Evolutionary conservation across 2,888 invertebrate species (phyloP).

Genomic region (Conomelus anceps): DNA sequence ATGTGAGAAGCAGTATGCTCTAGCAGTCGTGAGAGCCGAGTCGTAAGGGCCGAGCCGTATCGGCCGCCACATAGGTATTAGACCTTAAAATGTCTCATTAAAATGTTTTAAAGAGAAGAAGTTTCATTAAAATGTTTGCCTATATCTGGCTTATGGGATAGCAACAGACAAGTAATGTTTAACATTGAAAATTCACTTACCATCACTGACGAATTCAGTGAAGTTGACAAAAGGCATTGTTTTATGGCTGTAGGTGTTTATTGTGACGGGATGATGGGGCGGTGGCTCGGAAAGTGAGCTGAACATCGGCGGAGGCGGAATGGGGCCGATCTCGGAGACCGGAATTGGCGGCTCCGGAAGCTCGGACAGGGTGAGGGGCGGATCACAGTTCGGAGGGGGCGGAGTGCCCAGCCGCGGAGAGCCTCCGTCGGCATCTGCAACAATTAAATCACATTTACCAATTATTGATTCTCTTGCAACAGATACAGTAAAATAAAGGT

Average conservation of each 20-base stretch:
- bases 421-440: slow-evolving; percentile 25
- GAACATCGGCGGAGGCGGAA: slow-evolving; percentile 93
- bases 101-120: too few relatives aligned
- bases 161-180: too few relatives aligned
- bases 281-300: slow-evolving; percentile 50
- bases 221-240: slow-evolving; percentile 39
- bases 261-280: slow-evolving; percentile 17
- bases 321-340: slow-evolving; percentile 86
- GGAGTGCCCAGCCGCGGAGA: slow-evolving; percentile 25
- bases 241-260: slow-evolving; percentile 33
- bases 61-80: too few relatives aligned
- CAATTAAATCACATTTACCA: too few relatives aligned
- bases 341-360: slow-evolving; percentile 89
- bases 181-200: slow-evolving; percentile 41
- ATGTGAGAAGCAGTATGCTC: too few relatives aligned
- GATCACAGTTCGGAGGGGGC: slow-evolving; percentile 19
- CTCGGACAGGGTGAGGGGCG: slow-evolving; percentile 66
- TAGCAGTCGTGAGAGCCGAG: too few relatives aligned
- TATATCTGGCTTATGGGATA: too few relatives aligned
- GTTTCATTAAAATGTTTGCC: too few relatives aligned
- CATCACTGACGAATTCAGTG: slow-evolving; percentile 60
- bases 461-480: too few relatives aligned
- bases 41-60: too few relatives aligned
- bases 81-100: too few relatives aligned
- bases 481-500: too few relatives aligned